Conservation (phyloP, 2,113 vertebrate genomes). For the Hiodon tergisus region DNA sequence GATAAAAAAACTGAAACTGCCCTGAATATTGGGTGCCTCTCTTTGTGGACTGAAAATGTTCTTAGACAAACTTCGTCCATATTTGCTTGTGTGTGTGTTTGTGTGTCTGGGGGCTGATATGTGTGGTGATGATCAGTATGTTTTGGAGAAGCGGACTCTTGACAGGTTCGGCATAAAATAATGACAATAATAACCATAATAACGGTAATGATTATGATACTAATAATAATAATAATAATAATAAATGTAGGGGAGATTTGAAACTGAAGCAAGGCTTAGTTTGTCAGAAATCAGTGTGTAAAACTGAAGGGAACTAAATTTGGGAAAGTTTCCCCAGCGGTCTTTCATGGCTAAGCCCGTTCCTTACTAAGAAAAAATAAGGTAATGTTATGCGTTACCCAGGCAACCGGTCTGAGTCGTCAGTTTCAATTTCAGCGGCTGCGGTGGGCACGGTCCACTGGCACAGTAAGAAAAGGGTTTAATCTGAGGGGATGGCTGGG, state of each 20-base stretch:
- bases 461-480: constrained; percentile 49
- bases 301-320: no score
- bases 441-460: constrained; percentile 35
- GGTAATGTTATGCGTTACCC: constrained; percentile 38
- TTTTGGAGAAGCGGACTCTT: no score
- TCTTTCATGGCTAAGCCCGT: constrained; percentile 19
- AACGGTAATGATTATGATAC: no score
- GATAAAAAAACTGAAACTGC: neutral
- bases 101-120: neutral
- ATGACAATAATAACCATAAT: no score
- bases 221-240: no score
- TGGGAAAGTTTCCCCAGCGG: constrained; percentile 5
- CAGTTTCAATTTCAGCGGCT: constrained; percentile 39
- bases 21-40: neutral
- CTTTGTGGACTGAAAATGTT: neutral
- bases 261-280: no score
- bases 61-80: neutral
- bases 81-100: neutral
- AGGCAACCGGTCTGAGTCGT: constrained; percentile 44
- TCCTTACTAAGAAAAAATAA: constrained; percentile 15
- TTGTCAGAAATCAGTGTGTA: no score
- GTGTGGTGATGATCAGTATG: neutral
- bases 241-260: no score
- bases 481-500: constrained; percentile 57
- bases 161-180: no score